phyloP scores from a whole-genome alignment of 2,888 invertebrate genomes.

The Andrena praecox region DNA sequence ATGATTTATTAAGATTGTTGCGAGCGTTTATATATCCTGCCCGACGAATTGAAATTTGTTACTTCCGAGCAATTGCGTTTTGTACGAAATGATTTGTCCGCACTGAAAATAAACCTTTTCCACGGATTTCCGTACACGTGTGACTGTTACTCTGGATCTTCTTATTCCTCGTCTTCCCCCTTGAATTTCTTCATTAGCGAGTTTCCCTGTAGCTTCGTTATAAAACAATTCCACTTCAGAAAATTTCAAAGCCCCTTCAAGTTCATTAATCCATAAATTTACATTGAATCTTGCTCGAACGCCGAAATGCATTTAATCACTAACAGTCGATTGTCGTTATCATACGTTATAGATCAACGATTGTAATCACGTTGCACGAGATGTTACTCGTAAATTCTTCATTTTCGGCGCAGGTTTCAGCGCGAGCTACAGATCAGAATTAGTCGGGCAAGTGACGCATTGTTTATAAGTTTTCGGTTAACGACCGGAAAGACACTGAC shows the following conservation, averaged over 20 bases:
- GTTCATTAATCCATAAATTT: too few species aligned
- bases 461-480: neutral
- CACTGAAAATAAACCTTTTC: constrained; percentile 51
- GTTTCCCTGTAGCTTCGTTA: neutral
- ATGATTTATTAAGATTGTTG: constrained; percentile 17
- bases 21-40: constrained; percentile 31
- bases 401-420: neutral
- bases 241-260: too few species aligned
- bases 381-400: too few species aligned
- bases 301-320: too few species aligned
- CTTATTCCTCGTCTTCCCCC: too few species aligned
- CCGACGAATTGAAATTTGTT: constrained; percentile 25
- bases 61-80: constrained; percentile 30
- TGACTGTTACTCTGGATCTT: neutral
- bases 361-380: too few species aligned
- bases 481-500: constrained; percentile 1
- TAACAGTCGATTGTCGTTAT: too few species aligned
- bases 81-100: constrained; percentile 36
- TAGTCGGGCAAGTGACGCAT: neutral
- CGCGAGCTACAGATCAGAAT: neutral
- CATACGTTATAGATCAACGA: too few species aligned
- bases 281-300: too few species aligned
- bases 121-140: neutral
- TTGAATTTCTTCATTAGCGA: neutral
- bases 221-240: too few species aligned